Base-by-base conservation (phyloP, 2,888 invertebrate species). In the Eubasilissa splendida region DNA sequence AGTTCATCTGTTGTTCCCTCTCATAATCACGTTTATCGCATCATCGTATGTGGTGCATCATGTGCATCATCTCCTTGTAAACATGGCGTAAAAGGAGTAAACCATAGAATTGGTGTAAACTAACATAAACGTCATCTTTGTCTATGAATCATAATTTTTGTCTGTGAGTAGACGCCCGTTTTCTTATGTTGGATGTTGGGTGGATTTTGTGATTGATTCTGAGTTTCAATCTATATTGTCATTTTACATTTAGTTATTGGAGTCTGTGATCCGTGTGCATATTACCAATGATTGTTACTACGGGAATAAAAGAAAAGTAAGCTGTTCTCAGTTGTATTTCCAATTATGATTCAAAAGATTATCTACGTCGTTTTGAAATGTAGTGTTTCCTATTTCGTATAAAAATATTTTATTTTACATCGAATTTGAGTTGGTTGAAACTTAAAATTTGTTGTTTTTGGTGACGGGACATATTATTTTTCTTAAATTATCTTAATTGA, bases 101-200 rank as follows among this genome's bases (percentile, higher is more conserved):
- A 22, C 22, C 22, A 1, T 42, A 42, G 7, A 42, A 42, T 42
- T 42, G 7, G 7, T 42, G 42, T 42, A 42, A 22, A 22, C 1
- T 22, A 22, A 22, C 7, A 2, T 42, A 42, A 42, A 42, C 42
- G 42, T 42, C 42, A 42, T 2, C 42, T 42, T 42, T 42, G 42
- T 42, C 42, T 42, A 42, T 42, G 42, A 42, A 7, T 42, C 42
- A 42, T 42, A 2, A 42, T 42, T 42, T 42, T 33, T 63, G 31
- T 63, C 63, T 63, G 42, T 42, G 68, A 68, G 68, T 14, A 68
- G 68, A 68, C 68, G 68, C 68, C 68, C 68, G 68, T 68, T 52
- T 68, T 14, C 9, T 22, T 4, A n/a, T 50, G 50, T 33, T n/a
- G 68, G 3, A 14, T 68, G 68, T 68, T 52, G 7, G 14, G 52